These are phyloP conservation scores for Centropyge bicolor DNA, from an alignment of 2,797 vertebrate genomes.

Conservation along the genomic window DNA sequence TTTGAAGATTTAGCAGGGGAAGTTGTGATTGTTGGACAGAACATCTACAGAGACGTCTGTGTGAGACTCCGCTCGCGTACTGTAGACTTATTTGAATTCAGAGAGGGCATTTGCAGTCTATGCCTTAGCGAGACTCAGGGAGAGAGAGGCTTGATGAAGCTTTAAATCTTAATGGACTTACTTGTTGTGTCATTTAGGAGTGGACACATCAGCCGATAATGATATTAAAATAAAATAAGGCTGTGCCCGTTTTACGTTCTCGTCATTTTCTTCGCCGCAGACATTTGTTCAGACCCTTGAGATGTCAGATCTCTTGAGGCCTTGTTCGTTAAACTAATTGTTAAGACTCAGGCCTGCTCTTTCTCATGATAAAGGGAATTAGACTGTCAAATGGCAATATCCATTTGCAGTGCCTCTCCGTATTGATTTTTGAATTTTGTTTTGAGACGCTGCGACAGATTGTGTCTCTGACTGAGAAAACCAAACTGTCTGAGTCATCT, in stretches of 20 bases:
- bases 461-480: slow-evolving; percentile 60
- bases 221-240: slow-evolving; percentile 46
- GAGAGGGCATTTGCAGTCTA: slow-evolving; percentile 27
- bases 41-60: slow-evolving; percentile 57
- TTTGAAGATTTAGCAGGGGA: slow-evolving; percentile 71
- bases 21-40: slow-evolving; percentile 67
- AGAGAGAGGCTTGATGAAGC: slow-evolving; percentile 28
- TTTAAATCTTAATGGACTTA: slow-evolving; percentile 44
- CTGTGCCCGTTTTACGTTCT: slow-evolving; percentile 22
- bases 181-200: slow-evolving; percentile 58
- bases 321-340: slow-evolving; percentile 75
- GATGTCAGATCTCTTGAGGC: slow-evolving; percentile 61
- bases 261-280: slow-evolving; percentile 28
- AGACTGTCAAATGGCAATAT: slow-evolving; percentile 68
- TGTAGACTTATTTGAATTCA: slow-evolving; percentile 60
- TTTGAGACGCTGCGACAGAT: slow-evolving; percentile 61
- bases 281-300: slow-evolving; percentile 45
- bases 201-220: slow-evolving; percentile 46
- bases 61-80: slow-evolving; percentile 41
- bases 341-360: slow-evolving; percentile 54
- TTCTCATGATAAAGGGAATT: slow-evolving; percentile 75
- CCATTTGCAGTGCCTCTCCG: slow-evolving; percentile 54
- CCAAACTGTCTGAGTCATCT: slow-evolving; percentile 56
- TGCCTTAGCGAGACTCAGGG: background rate
- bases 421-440: slow-evolving; percentile 77